Evolutionary conservation across 1,140 invertebrate species (phyloP), one percentile per base, ranked within the genome.

Genomic region (Pseudobourletiella spinata): DNA sequence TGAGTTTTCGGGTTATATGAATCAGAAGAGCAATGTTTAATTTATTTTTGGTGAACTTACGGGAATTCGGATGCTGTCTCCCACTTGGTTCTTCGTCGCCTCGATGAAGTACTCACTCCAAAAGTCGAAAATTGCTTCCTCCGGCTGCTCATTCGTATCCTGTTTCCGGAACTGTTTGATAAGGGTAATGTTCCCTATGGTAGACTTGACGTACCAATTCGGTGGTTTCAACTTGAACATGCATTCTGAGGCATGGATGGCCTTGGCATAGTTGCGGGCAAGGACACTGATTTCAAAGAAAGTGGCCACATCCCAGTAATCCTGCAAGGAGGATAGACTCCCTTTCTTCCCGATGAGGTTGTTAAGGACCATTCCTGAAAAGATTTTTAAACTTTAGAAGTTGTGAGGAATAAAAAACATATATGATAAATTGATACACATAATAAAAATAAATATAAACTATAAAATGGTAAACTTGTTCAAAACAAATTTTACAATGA

Each of bases 241-340:
- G 74, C 91, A 96, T 74, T 97, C 91, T 1, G 96, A 92, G 18
- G 95, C 96, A 78, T 98, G 91, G 70, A 95, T 89, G 4, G 96
- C 95, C 77, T 98, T 98, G 2, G 85, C 80, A 77, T 97, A 99
- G 76, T 99, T 92, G 76, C 98, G 91, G 16, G 95, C 95, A 16
- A 99, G 77, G 1, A 99, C 95, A 57, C 91, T 94, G 59, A 99
- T 98, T 77, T 99, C 97, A 77, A 99, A 99, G 78, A 98, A 99
- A 1, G 95, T 99, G 0, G 97, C 97, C 6, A 99, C 94, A 78
- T 97, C 95, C 97, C 97, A 99, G 73, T 99, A 99, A 72, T 99
- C 95, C 70, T 88, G 89, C 2, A 99, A 76, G 20, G 89, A 91
- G 0, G 85, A 85, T 18, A 99, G 75, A 73, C 90, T 95, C 22